phyloP scores from a whole-genome alignment of 2,797 vertebrate genomes.

The Gymnothorax reevesii region DNA sequence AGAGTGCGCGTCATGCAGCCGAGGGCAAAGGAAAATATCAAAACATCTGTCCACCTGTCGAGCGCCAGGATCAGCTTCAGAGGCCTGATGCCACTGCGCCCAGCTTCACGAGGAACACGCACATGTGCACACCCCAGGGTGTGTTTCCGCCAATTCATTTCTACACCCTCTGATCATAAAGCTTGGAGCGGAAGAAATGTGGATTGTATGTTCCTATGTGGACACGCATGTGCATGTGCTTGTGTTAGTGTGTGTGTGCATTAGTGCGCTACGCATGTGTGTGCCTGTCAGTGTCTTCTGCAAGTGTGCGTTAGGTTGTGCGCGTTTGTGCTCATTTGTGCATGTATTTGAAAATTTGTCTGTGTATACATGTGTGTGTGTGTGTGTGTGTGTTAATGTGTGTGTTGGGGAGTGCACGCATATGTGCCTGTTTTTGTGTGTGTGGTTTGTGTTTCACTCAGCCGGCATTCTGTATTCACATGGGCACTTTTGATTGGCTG shows the following conservation, averaged over 20 bases:
- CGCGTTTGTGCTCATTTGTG: no score
- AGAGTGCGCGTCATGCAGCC: neutral
- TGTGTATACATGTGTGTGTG: neutral
- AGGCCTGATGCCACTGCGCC: neutral
- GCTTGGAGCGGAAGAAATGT: neutral
- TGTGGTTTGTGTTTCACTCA: neutral
- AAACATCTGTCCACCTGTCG: constrained; percentile 9
- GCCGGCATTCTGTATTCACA: neutral
- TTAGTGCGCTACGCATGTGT: no score
- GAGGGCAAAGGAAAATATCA: neutral
- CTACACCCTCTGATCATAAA: neutral
- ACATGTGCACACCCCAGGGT: neutral
- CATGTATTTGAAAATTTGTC: neutral
- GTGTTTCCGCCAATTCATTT: neutral
- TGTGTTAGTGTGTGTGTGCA: neutral
- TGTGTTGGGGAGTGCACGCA: neutral
- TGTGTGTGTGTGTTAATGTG: neutral
- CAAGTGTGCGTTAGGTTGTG: neutral
- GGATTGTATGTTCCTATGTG: neutral
- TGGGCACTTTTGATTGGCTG: neutral
- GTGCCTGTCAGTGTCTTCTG: no score
- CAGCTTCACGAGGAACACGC: neutral
- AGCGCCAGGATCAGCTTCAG: neutral
- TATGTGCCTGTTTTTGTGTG: neutral
- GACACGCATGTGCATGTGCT: no score